A percentile compares a stretch with the other conserved stretches of the same genome.
Conservation (phyloP, 2,797 vertebrate genomes). For the Corythornis leucogaster region DNA sequence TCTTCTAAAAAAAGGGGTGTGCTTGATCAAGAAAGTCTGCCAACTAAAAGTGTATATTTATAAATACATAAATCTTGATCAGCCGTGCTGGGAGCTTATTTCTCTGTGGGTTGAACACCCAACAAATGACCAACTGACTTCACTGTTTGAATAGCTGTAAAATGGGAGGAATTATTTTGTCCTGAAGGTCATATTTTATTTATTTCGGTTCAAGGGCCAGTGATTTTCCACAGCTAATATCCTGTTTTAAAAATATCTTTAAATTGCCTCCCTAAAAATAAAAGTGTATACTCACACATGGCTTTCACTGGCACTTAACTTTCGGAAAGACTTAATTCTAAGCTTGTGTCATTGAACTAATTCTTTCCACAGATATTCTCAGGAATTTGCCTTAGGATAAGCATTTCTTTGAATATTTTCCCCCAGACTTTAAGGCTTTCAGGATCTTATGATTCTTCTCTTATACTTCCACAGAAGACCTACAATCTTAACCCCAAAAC, state of each 20-base stretch:
- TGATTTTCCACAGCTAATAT: conserved; percentile 64
- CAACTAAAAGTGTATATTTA: conserved; percentile 47
- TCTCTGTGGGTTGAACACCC: conserved; percentile 4
- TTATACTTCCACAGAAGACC: not conserved
- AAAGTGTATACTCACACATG: not conserved
- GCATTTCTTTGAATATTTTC: not conserved
- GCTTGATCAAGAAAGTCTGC: conserved; percentile 37
- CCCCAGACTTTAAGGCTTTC: not conserved
- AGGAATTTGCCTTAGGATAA: not conserved
- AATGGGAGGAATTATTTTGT: conserved; percentile 41
- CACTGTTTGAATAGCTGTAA: conserved; percentile 36
- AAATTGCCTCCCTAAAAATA: conserved; percentile 59
- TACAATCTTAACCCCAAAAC: not conserved
- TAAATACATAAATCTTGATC: conserved; percentile 63
- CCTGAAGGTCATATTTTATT: conserved; percentile 48
- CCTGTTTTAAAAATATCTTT: conserved; percentile 45
- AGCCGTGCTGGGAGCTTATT: not conserved
- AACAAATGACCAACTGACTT: conserved; percentile 50
- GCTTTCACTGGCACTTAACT: conserved; percentile 19
- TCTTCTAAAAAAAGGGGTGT: conserved; percentile 19
- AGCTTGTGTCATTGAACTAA: not conserved
- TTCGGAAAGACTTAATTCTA: not conserved
- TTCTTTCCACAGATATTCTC: not conserved
- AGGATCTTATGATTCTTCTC: not conserved
- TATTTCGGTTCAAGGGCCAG: conserved; percentile 48